phyloP scores from a whole-genome alignment of 2,888 invertebrate species.

The Helicoverpa assulta region DNA sequence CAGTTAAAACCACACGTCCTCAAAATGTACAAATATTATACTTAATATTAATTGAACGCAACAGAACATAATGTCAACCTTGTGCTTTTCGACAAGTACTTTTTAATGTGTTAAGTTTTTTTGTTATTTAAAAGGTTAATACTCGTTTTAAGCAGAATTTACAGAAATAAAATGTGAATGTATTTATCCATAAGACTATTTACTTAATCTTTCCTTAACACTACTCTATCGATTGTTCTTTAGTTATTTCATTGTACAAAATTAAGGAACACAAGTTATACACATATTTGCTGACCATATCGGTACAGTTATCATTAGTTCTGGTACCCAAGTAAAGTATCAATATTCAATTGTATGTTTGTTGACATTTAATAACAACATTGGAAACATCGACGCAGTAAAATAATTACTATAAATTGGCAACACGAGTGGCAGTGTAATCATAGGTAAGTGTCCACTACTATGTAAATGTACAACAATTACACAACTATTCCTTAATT shows the following conservation, averaged over 20 bases:
- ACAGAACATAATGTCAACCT: slow-evolving; percentile 35
- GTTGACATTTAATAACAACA: slow-evolving; percentile 25
- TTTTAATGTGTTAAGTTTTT: slow-evolving; percentile 8
- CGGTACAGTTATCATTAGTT: too few species aligned
- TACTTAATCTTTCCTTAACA: too few species aligned
- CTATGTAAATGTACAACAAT: slow-evolving; percentile 23
- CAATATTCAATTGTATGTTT: neutral
- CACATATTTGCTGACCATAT: too few species aligned
- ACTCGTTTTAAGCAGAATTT: neutral
- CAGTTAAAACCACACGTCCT: slow-evolving; percentile 54
- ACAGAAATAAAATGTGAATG: too few species aligned
- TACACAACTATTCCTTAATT: slow-evolving; percentile 12
- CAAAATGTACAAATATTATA: slow-evolving; percentile 52
- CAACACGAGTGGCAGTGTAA: slow-evolving; percentile 26
- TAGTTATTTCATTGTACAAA: too few species aligned
- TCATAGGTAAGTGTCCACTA: slow-evolving; percentile 21
- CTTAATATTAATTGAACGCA: slow-evolving; percentile 45
- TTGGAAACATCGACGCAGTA: slow-evolving; percentile 32
- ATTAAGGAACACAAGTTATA: too few species aligned
- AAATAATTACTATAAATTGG: slow-evolving; percentile 49
- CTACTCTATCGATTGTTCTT: too few species aligned
- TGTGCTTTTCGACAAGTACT: slow-evolving; percentile 28
- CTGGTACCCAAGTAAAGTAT: slow-evolving; percentile 4
- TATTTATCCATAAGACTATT: too few species aligned
- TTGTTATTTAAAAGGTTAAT: neutral